Conservation (phyloP, 2,113 vertebrate species). For the Cyphomyrus plagiostoma region DNA sequence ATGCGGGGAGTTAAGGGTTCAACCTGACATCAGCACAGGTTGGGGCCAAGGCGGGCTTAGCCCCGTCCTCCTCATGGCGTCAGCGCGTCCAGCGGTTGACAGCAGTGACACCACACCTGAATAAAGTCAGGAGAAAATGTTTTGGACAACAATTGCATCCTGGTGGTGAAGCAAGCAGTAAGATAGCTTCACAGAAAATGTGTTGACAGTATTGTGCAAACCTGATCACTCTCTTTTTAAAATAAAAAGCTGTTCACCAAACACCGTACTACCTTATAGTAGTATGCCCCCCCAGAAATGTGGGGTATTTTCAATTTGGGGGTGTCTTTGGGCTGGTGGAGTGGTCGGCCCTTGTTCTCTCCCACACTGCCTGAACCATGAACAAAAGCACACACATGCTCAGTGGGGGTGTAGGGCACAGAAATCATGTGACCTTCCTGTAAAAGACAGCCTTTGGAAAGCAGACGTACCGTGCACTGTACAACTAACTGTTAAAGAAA, state of each 20-base stretch:
- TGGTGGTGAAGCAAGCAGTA: neutral
- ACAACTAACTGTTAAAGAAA: neutral
- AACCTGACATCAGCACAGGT: neutral
- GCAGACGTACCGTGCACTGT: neutral
- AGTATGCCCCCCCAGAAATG: neutral
- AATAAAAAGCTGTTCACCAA: neutral
- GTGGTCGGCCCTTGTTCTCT: neutral
- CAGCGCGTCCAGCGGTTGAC: neutral
- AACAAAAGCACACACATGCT: conserved; percentile 15
- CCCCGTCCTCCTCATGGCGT: neutral
- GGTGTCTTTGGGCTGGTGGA: neutral
- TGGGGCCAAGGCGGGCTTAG: neutral
- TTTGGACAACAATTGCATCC: neutral
- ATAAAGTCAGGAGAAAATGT: neutral
- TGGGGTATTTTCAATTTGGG: neutral
- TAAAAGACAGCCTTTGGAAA: neutral
- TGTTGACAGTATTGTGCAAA: neutral
- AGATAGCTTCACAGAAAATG: neutral
- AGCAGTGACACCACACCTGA: neutral
- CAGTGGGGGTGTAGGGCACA: neutral
- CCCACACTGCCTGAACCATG: neutral
- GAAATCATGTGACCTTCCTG: neutral
- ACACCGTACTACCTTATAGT: neutral
- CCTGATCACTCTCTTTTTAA: neutral
- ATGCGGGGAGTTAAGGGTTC: neutral